phyloP scores from a whole-genome alignment of 2,888 invertebrate species.

The Drosophila bunnanda region DNA sequence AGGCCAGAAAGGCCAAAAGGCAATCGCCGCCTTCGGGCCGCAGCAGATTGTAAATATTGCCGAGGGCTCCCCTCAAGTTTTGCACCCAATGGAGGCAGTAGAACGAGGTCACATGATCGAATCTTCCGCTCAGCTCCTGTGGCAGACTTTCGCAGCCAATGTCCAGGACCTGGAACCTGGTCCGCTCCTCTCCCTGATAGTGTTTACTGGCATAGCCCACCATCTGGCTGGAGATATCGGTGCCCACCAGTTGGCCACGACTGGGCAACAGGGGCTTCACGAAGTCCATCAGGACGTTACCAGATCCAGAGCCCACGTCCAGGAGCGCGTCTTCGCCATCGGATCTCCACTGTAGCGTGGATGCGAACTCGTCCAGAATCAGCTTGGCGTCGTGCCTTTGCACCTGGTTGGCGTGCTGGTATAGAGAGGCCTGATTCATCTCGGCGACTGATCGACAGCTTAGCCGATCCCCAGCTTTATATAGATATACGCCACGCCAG shows the following conservation, averaged over 20 bases:
- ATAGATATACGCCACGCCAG: constrained; percentile 39
- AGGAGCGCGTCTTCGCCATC: constrained; percentile 86
- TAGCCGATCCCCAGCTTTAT: constrained; percentile 51
- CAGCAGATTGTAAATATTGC: constrained; percentile 89
- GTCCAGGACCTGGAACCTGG: constrained; percentile 86
- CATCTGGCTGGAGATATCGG: constrained; percentile 90
- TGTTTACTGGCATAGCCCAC: constrained; percentile 87
- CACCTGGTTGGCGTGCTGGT: constrained; percentile 88
- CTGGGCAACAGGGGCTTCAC: constrained; percentile 87
- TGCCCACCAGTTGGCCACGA: constrained; percentile 86
- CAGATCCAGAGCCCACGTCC: constrained; percentile 92
- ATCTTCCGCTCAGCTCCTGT: constrained; percentile 85
- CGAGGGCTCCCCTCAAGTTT: constrained; percentile 87
- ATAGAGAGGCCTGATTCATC: constrained; percentile 89
- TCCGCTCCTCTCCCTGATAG: constrained; percentile 82
- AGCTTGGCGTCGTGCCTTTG: constrained; percentile 89
- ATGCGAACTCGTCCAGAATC: constrained; percentile 88
- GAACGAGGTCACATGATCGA: constrained; percentile 90
- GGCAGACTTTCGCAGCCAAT: constrained; percentile 86
- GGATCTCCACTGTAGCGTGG: constrained; percentile 86
- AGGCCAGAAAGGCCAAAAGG: constrained; percentile 89
- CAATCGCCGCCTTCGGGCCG: constrained; percentile 88
- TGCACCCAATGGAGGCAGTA: constrained; percentile 93
- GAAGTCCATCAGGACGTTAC: constrained; percentile 88
- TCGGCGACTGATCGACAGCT: constrained; percentile 51